These are phyloP conservation scores for Planiliza haematocheilus DNA, from an alignment of 2,113 vertebrate genomes.

Conservation along the genomic window DNA sequence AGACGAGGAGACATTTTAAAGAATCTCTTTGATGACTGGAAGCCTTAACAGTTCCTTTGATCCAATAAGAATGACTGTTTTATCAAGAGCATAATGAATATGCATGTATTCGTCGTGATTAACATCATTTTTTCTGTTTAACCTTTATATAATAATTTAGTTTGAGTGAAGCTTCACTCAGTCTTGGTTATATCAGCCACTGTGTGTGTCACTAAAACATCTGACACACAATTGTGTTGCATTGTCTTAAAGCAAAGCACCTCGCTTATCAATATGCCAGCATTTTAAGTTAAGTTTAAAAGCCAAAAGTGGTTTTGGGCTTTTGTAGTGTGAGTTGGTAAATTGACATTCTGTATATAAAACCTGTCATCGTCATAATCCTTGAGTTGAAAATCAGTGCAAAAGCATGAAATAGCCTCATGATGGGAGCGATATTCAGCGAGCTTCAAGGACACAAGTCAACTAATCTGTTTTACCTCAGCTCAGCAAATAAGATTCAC, in stretches of 20 bases:
- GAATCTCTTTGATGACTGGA: slow-evolving; percentile 28
- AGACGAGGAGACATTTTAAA: slow-evolving; percentile 26
- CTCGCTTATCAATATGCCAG: no score
- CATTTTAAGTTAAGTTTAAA: no score
- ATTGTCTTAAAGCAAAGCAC: no score
- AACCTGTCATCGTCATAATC: not conserved
- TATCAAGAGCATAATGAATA: slow-evolving; percentile 43
- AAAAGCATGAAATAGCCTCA: not conserved
- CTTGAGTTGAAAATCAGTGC: slow-evolving; percentile 1
- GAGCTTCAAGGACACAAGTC: slow-evolving; percentile 15
- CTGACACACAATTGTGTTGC: no score
- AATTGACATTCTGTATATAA: no score
- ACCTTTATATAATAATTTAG: slow-evolving; percentile 22
- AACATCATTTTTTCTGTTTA: slow-evolving; percentile 7
- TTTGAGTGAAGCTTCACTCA: slow-evolving; percentile 12
- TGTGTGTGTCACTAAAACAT: not conserved
- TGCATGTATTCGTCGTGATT: slow-evolving; percentile 24
- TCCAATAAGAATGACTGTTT: slow-evolving; percentile 22
- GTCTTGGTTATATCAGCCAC: not conserved
- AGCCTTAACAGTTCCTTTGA: slow-evolving; percentile 36
- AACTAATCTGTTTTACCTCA: slow-evolving; percentile 10
- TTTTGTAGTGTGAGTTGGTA: no score
- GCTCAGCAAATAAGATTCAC: slow-evolving; percentile 5
- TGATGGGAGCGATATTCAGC: slow-evolving; percentile 26
- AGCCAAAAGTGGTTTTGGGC: no score